Evolutionary conservation across 2,113 vertebrate genomes (phyloP).

Genomic region (Phyllostomus discolor): DNA sequence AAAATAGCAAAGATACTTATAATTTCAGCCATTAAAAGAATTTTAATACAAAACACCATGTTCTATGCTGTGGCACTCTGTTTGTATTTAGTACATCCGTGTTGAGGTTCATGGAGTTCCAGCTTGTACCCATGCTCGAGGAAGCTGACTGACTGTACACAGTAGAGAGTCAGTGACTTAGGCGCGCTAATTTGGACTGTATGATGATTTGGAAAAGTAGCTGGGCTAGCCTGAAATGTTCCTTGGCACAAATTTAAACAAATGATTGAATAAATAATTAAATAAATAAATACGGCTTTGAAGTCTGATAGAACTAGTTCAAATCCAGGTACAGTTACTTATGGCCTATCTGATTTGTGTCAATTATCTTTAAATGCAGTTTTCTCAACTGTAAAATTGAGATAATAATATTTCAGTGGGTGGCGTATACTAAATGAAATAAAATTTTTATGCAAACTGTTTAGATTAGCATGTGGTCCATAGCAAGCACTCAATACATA

Average conservation of each 20-base stretch:
- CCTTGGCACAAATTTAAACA: not conserved
- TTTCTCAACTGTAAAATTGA: constrained; percentile 26
- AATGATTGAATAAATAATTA: not conserved
- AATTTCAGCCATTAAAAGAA: not conserved
- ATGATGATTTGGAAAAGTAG: not conserved
- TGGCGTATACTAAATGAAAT: constrained; percentile 9
- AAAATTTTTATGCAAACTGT: not conserved
- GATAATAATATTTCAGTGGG: not conserved
- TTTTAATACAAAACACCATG: not conserved
- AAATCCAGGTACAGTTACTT: not conserved
- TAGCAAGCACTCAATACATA: not conserved
- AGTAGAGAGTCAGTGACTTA: not conserved
- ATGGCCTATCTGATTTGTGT: not conserved
- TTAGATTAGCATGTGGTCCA: not conserved
- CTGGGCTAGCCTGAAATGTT: not conserved
- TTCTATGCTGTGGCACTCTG: not conserved
- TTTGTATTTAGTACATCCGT: not conserved
- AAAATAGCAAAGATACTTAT: not conserved
- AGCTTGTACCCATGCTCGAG: not conserved
- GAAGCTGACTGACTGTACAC: not conserved
- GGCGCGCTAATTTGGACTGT: not conserved
- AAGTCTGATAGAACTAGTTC: not conserved
- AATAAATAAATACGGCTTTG: not conserved
- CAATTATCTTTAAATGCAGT: constrained; percentile 37
- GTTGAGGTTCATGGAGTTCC: not conserved